phyloP scores from a whole-genome alignment of 2,888 invertebrate genomes.

The Ceramica pisi region DNA sequence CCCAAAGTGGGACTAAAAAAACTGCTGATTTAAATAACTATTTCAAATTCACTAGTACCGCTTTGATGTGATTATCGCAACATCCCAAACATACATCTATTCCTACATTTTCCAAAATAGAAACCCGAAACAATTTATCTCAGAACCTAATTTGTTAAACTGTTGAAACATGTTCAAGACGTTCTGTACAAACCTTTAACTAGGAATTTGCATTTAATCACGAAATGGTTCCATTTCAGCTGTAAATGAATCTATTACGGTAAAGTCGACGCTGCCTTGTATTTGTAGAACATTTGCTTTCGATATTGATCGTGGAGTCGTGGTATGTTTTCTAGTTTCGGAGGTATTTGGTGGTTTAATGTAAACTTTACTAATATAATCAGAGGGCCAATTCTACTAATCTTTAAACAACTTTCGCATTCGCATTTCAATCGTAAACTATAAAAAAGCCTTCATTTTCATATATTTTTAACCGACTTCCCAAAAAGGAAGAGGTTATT shows the following conservation, averaged over 20 bases:
- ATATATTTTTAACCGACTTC: too few relatives aligned
- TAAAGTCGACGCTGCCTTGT: constrained; percentile 48
- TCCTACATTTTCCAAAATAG: background rate
- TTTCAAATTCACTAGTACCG: background rate
- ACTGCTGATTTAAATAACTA: too few relatives aligned
- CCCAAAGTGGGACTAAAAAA: too few relatives aligned
- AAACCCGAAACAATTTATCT: constrained; percentile 24
- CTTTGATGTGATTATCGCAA: background rate
- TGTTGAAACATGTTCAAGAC: constrained; percentile 50
- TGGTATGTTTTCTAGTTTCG: constrained; percentile 20
- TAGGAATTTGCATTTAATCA: constrained; percentile 67
- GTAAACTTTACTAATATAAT: background rate
- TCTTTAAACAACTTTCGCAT: too few relatives aligned
- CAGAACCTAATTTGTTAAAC: constrained; percentile 59
- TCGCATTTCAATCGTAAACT: too few relatives aligned
- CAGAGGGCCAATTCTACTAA: too few relatives aligned
- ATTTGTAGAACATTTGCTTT: constrained; percentile 52
- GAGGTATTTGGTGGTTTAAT: background rate
- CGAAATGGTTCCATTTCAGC: constrained; percentile 55
- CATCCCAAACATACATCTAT: constrained; percentile 1
- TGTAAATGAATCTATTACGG: constrained; percentile 65
- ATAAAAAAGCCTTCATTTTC: too few relatives aligned
- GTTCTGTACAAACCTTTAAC: constrained; percentile 51
- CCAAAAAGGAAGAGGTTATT: too few relatives aligned
- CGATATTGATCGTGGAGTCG: constrained; percentile 58